Conservation (phyloP, 2,797 vertebrate species). For the Pseudotriccus pelzelni region DNA sequence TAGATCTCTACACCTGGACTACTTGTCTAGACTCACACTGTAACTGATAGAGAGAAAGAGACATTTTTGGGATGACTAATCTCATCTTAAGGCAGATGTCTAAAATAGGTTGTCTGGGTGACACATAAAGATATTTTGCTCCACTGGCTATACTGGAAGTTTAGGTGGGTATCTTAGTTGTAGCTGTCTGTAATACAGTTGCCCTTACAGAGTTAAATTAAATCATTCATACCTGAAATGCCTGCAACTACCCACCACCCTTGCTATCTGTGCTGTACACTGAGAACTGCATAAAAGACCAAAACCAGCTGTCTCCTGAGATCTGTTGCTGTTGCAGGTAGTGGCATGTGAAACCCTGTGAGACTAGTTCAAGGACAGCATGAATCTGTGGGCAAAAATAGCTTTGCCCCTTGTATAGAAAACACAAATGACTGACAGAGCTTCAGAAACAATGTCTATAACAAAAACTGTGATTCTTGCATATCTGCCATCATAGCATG, state of each 20-base stretch:
- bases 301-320: neutral
- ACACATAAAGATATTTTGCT: neutral
- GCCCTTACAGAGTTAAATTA: neutral
- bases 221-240: neutral
- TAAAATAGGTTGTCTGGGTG: neutral
- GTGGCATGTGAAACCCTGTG: neutral
- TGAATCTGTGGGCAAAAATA: neutral
- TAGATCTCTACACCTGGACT: neutral
- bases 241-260: neutral
- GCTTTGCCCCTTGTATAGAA: neutral
- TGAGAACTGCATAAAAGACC: neutral
- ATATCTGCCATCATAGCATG: neutral
- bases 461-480: neutral
- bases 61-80: neutral
- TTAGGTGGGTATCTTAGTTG: neutral
- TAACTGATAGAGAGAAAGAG: neutral
- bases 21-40: neutral
- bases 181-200: neutral
- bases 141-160: neutral
- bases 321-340: neutral
- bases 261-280: neutral
- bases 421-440: neutral
- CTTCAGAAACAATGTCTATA: neutral
- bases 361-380: neutral
- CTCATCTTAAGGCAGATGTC: neutral